Evolutionary conservation across 2,888 invertebrate species (phyloP).

Genomic region (Lasioglossum pauxillum): DNA sequence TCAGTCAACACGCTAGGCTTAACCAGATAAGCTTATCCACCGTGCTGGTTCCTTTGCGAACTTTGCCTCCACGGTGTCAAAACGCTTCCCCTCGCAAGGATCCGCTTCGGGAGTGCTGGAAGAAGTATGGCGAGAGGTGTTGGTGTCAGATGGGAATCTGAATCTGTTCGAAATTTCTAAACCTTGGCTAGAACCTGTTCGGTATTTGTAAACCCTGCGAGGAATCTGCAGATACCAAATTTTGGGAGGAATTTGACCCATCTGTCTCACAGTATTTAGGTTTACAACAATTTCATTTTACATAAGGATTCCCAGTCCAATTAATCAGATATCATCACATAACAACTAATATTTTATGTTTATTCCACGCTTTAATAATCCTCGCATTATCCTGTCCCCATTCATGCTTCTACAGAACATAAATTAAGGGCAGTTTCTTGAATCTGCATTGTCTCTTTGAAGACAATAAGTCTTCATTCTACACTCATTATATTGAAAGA

Average conservation of each 20-base stretch:
- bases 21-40: constrained; percentile 22
- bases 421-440: too few relatives aligned
- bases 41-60: not conserved
- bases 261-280: too few relatives aligned
- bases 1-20: constrained; percentile 46
- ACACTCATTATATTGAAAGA: too few relatives aligned
- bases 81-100: not conserved
- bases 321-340: not conserved
- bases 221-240: not conserved
- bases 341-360: not conserved
- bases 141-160: not conserved
- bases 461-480: too few relatives aligned
- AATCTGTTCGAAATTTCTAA: not conserved
- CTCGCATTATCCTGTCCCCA: too few relatives aligned
- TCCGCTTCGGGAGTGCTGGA: not conserved
- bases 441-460: too few relatives aligned
- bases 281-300: too few relatives aligned
- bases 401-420: not conserved
- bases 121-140: not conserved
- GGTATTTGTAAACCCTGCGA: not conserved
- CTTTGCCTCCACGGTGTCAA: not conserved
- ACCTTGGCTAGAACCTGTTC: not conserved
- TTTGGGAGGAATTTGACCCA: not conserved
- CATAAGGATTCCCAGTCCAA: too few relatives aligned
- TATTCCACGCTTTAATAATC: not conserved